Evolutionary conservation across 2,797 vertebrate species (phyloP), one percentile per base, ranked within the genome.

Genomic region (Champsocephalus esox): DNA sequence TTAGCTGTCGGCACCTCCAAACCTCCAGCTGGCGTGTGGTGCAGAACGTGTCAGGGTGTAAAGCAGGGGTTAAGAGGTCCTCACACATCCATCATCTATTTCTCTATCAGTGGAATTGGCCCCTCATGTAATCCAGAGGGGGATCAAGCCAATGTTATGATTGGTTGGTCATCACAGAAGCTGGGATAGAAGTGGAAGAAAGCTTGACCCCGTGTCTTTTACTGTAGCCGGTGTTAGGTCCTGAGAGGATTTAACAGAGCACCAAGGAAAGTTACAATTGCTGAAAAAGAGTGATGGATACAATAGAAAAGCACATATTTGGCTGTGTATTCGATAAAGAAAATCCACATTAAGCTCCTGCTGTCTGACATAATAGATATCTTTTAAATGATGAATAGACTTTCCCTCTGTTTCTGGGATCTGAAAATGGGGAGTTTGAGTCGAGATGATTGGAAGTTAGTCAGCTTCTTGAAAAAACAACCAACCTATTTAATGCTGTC

Each of bases 51-150:
- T 74, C 66, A 74, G 64, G 6, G 41, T 75, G 45, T 77, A 73
- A 75, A 73, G 64, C 52, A 34, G 73, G 73, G 81, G 73, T 82
- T 68, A 71, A 82, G 32, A 69, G 73, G 73, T 76, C 66, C 38
- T 45, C 74, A 62, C 50, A 67, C 62, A 64, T 77, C 74, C 58
- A 64, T 87, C 72, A 80, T 77, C 52, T 84, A n/a, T 72, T 75
- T 73, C 66, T 59, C 73, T 50, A 60, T 81, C 70, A 73, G 66
- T 0, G 17, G 58, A 76, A 64, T 46, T 48, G 32, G 50, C 19
- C 10, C 70, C 46, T 67, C 57, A 43, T 71, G 9, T 71, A 66
- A 60, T 70, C 70, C 60, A 38, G 50, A 63, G 43, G 43, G 46
- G 44, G 44, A 78, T 52, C 19, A 13, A 48, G 9, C 28, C 16